These are phyloP conservation scores for Lordiphosa andalusiaca DNA, from an alignment of 2,888 invertebrate genomes.

Conservation along the genomic window DNA sequence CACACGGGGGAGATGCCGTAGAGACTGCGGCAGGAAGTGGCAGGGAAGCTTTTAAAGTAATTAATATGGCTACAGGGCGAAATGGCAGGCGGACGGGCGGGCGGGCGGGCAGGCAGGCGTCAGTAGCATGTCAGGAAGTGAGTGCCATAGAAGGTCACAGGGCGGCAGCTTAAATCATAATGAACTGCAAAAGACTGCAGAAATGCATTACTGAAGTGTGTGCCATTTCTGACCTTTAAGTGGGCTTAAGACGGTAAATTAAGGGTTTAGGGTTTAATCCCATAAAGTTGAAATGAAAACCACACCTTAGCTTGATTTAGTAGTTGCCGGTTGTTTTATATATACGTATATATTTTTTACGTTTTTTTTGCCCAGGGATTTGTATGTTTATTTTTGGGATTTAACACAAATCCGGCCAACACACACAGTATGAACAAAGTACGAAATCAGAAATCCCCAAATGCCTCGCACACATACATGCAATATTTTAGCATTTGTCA, in stretches of 20 bases:
- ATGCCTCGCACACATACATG: slow-evolving; percentile 33
- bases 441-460: slow-evolving; percentile 57
- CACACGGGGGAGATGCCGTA: slow-evolving; percentile 1
- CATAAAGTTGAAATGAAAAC: background rate
- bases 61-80: slow-evolving; percentile 41
- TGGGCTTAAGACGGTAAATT: too few relatives aligned
- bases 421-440: slow-evolving; percentile 20
- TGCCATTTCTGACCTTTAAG: too few relatives aligned
- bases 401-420: slow-evolving; percentile 33
- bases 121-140: too few relatives aligned
- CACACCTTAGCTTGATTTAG: slow-evolving; percentile 46
- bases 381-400: slow-evolving; percentile 59
- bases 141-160: too few relatives aligned
- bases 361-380: slow-evolving; percentile 33
- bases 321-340: slow-evolving; percentile 28
- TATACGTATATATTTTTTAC: too few relatives aligned
- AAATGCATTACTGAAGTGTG: too few relatives aligned
- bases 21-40: slow-evolving; percentile 18
- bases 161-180: too few relatives aligned
- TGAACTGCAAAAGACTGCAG: too few relatives aligned
- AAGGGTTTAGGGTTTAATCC: too few relatives aligned
- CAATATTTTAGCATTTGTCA: slow-evolving; percentile 70
- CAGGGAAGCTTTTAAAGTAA: slow-evolving; percentile 47
- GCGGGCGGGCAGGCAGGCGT: slow-evolving; percentile 5
- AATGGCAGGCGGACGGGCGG: background rate